Evolutionary conservation across 30 jellyfish, hydroid and myxozoan genomes (phyloP).

Genomic region (Chironex yamaguchii): DNA sequence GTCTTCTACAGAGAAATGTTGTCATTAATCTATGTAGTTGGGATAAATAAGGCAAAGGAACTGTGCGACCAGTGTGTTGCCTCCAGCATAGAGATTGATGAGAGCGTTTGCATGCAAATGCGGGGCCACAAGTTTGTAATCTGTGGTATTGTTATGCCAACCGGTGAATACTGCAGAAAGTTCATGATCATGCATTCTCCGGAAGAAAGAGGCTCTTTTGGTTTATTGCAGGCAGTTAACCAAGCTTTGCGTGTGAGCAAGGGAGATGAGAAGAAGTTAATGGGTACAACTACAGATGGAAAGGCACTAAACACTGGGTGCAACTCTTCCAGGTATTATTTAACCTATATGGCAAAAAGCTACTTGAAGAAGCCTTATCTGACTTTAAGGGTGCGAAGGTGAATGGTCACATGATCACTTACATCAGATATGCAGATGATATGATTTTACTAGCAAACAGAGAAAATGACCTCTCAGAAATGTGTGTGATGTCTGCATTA

Average conservation of each 20-base stretch:
- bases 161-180: background rate
- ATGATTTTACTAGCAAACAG: too few relatives aligned
- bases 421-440: too few relatives aligned
- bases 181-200: constrained; percentile 22
- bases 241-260: constrained; percentile 8
- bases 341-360: too few relatives aligned
- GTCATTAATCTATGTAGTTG: background rate
- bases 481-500: too few relatives aligned
- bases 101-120: background rate
- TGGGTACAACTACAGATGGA: constrained; percentile 29
- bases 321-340: too few relatives aligned
- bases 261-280: background rate
- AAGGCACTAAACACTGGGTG: constrained; percentile 39
- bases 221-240: background rate
- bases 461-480: too few relatives aligned
- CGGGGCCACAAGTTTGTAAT: constrained; percentile 49
- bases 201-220: background rate
- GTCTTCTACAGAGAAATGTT: background rate
- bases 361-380: too few relatives aligned
- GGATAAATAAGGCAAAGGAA: background rate
- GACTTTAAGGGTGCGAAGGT: too few relatives aligned
- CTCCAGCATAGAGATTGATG: background rate
- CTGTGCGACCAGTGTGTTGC: background rate
- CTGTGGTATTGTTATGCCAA: constrained; percentile 19
- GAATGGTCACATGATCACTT: too few relatives aligned